Evolutionary conservation across 23 tunicate genomes (phyloP), one percentile per base, ranked within the genome.

Genomic region (Phallusia fumigata): DNA sequence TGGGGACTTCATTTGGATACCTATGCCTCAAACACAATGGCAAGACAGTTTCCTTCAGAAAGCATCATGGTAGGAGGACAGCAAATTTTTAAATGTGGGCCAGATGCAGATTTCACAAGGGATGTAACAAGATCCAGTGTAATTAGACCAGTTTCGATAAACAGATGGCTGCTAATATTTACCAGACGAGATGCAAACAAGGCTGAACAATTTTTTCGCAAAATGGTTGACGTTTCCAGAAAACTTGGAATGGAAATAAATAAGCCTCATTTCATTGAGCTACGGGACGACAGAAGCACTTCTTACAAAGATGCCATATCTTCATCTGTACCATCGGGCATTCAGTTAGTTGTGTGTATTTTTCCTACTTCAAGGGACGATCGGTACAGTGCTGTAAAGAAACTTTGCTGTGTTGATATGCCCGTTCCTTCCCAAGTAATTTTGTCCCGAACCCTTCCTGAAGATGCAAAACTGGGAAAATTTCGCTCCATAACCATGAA

Each of bases 291-390:
- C 69, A 40, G 98, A 52, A 76, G 82, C 26, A 86, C 91, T 53
- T 75, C 88, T 10, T 93, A 88, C 84, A 93, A 88, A 53, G 81
- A 88, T 64, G 98, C 92, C 8, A 93, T 93, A 31, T 81, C 92
- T n/a, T 69, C 86, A 21, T 64, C 87, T 36, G 77, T 93, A n/a
- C 81, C 82, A 44, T 76, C 81, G 2, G 32, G 40, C 1, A 21
- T 84, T 12, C 95, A 95, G 79, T 80, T 95, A 31, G 95, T 95
- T 32, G 95, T 95, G 19, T 86, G 91, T 34, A 87, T 95, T 22
- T 95, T 95, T 74, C 99, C 99, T 12, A 86, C 95, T 0, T 77
- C 90, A 18, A 85, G 95, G 22, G 99, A 90, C 40, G 99, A 95
- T 58, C 77, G 92, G 28, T 95, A 95, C 86, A 87, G 69, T 35